Conservation (phyloP, 64 coral and sea anemone species). For the Hydrozoanthus tunicans region DNA sequence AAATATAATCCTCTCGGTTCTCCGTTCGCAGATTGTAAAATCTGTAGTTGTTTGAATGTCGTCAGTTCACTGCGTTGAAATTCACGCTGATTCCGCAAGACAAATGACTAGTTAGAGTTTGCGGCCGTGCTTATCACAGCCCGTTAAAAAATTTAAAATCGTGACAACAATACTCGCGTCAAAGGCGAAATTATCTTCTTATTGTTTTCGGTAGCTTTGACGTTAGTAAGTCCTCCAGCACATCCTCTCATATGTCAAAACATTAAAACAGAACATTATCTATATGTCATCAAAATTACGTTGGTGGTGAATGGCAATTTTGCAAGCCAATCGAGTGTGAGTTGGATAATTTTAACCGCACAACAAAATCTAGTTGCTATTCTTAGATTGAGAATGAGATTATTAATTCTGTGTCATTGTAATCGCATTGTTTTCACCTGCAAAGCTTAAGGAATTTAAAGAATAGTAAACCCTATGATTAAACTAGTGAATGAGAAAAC, state of each 20-base stretch:
- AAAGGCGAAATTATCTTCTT: slow-evolving; percentile 12
- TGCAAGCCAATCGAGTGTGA: neutral
- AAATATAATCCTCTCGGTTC: neutral
- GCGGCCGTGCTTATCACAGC: neutral
- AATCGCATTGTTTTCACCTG: slow-evolving; percentile 27
- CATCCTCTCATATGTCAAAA: slow-evolving; percentile 50
- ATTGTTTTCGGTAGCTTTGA: slow-evolving; percentile 25
- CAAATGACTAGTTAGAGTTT: neutral
- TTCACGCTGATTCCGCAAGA: neutral
- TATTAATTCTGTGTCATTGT: slow-evolving; percentile 24
- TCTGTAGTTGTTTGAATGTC: neutral
- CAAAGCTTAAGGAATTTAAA: neutral
- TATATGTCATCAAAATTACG: slow-evolving; percentile 54
- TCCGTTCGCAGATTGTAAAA: neutral
- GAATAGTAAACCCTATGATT: neutral
- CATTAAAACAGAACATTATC: slow-evolving; percentile 33
- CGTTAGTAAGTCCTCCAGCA: slow-evolving; percentile 39
- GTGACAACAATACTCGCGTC: slow-evolving; percentile 10
- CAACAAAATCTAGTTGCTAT: slow-evolving; percentile 24
- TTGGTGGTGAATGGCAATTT: slow-evolving; percentile 23
- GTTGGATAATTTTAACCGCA: slow-evolving; percentile 31
- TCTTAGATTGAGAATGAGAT: slow-evolving; percentile 6
- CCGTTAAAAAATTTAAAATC: neutral
- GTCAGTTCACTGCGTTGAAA: neutral
- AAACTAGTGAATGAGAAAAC: neutral